Percentiles rank a stretch among this genome's conserved stretches.
phyloP scores from a whole-genome alignment of 2,797 vertebrate species.

The Girardinus metallicus region DNA sequence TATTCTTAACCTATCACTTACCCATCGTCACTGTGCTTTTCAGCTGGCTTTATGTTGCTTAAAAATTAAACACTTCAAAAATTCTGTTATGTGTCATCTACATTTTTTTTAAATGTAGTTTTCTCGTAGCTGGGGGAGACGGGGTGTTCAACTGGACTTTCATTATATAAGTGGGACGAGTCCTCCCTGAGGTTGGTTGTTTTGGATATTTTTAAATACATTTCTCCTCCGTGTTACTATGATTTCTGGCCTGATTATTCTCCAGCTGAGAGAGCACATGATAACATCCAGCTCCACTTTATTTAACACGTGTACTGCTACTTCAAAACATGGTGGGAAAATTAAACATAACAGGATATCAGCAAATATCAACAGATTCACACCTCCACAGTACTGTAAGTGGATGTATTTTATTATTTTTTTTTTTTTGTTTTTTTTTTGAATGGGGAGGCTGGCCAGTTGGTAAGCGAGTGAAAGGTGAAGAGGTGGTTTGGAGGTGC shows the following conservation, averaged over 20 bases:
- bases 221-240: conserved; percentile 48
- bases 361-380: background rate
- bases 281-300: conserved; percentile 11
- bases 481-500: conserved; percentile 39
- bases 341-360: background rate
- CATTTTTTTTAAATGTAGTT: conserved; percentile 3
- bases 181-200: conserved; percentile 54
- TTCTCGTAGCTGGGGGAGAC: conserved; percentile 5
- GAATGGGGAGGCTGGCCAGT: background rate
- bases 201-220: conserved; percentile 68
- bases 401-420: too few relatives aligned
- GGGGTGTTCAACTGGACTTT: conserved; percentile 28
- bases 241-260: conserved; percentile 65
- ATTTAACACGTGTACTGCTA: conserved; percentile 3
- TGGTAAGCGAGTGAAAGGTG: conserved; percentile 31
- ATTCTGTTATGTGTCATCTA: background rate
- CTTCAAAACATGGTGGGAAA: background rate
- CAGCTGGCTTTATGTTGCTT: background rate
- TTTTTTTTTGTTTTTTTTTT: background rate
- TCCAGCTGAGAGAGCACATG: conserved; percentile 33
- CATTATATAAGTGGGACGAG: conserved; percentile 58
- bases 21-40: background rate
- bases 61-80: background rate
- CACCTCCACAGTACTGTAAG: background rate
- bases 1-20: background rate